Conservation (phyloP, 2,113 vertebrate genomes). For the Nettapus auritus region DNA sequence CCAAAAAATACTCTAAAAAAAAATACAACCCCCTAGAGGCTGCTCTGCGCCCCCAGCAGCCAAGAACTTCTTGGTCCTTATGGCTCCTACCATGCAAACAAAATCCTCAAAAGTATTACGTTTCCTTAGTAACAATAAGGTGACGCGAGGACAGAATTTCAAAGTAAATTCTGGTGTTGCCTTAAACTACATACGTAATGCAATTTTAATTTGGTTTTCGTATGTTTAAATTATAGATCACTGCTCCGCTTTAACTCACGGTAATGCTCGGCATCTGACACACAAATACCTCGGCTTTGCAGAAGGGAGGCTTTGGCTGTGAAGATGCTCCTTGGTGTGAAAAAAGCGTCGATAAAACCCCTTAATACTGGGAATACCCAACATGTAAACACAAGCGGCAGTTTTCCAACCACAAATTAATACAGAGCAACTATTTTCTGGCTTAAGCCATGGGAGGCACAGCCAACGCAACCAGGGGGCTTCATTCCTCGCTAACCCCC, state of each 20-base stretch:
- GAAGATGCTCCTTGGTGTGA: not conserved
- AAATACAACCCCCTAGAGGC: not conserved
- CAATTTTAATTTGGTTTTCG: conserved; percentile 62
- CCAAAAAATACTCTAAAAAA: not conserved
- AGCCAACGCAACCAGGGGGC: not conserved
- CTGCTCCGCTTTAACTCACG: not conserved
- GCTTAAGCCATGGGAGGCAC: not conserved
- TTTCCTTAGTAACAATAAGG: conserved; percentile 50
- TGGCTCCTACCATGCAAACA: not conserved
- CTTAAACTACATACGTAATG: conserved; percentile 56
- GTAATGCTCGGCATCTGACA: not conserved
- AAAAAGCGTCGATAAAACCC: not conserved
- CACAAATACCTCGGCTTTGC: not conserved
- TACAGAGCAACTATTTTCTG: not conserved
- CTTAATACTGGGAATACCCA: not conserved
- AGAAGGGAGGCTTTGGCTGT: not conserved
- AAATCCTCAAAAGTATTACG: not conserved
- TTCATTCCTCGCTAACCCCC: not conserved
- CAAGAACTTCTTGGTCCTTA: not conserved
- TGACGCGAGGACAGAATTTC: conserved; percentile 55
- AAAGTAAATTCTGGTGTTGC: conserved; percentile 22
- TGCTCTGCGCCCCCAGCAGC: not conserved
- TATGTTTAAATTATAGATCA: conserved; percentile 61
- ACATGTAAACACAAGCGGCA: accelerated
- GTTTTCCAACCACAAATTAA: not conserved